Percentiles rank a stretch among this genome's conserved stretches.
phyloP scores from a whole-genome alignment of 2,888 invertebrate genomes.

The Lasioglossum marginatum region DNA sequence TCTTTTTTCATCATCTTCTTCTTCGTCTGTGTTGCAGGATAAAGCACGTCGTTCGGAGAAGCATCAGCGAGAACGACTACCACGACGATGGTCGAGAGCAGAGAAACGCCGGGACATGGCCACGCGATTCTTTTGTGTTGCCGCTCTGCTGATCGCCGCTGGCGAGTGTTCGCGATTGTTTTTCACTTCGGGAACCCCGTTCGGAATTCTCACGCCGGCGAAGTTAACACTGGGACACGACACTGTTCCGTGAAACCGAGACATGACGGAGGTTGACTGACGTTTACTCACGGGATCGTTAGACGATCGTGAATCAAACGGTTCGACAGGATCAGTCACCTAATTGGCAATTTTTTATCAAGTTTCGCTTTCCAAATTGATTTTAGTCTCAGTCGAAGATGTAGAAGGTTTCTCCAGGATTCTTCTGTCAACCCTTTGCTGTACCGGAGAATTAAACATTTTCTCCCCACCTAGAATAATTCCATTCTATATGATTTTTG shows the following conservation, averaged over 20 bases:
- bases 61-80: slow-evolving; percentile 21
- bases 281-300: background rate
- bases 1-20: background rate
- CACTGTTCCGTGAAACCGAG: background rate
- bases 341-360: background rate
- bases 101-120: slow-evolving; percentile 57
- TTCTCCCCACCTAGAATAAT: no score
- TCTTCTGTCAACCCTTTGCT: background rate
- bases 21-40: background rate
- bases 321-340: background rate
- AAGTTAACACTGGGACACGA: background rate
- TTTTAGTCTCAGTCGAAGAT: background rate
- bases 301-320: background rate
- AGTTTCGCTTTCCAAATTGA: background rate
- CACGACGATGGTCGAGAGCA: slow-evolving; percentile 1
- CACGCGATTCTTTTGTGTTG: slow-evolving; percentile 77
- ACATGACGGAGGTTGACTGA: background rate
- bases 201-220: slow-evolving; percentile 31
- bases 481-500: no score
- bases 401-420: background rate
- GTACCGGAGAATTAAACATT: no score
- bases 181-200: slow-evolving; percentile 40
- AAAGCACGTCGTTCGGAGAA: slow-evolving; percentile 6
- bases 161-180: slow-evolving; percentile 45
- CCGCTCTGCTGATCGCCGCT: slow-evolving; percentile 72